Conservation (phyloP, 2,113 vertebrate genomes). For the Rhinopomastus cyanomelas region DNA sequence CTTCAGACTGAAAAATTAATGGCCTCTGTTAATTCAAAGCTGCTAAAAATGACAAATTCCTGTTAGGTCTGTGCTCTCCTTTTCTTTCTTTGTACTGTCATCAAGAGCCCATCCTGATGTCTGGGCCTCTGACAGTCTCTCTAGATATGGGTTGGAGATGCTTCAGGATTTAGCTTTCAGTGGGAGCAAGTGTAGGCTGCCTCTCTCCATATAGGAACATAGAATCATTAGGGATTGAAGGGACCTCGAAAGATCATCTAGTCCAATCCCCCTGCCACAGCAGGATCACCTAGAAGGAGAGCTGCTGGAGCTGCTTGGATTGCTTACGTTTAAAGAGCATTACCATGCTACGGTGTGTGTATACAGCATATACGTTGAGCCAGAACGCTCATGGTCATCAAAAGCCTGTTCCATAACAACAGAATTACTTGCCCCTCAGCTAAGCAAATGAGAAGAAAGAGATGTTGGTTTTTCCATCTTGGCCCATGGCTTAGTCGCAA, state of each 20-base stretch:
- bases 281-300: too few species aligned
- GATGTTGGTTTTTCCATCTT: background rate
- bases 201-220: background rate
- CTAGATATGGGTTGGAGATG: background rate
- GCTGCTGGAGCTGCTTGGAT: background rate
- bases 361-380: rapidly evolving
- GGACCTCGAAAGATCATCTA: too few species aligned
- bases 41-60: background rate
- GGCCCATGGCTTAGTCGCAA: background rate
- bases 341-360: rapidly evolving
- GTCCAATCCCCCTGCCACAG: too few species aligned
- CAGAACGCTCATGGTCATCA: background rate
- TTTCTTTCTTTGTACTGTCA: background rate
- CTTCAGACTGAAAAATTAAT: background rate
- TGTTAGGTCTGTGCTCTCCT: rapidly evolving
- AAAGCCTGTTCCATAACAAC: background rate
- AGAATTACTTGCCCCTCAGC: background rate
- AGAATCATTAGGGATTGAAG: too few species aligned
- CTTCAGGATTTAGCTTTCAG: background rate
- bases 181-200: background rate
- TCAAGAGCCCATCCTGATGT: background rate
- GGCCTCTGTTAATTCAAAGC: background rate
- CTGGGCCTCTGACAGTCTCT: background rate
- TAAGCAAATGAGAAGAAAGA: background rate
- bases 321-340: background rate